Percentiles rank a stretch among this genome's conserved stretches.
Evolutionary conservation across 2,797 vertebrate genomes (phyloP).

Genomic region (Sphenodon punctatus): DNA sequence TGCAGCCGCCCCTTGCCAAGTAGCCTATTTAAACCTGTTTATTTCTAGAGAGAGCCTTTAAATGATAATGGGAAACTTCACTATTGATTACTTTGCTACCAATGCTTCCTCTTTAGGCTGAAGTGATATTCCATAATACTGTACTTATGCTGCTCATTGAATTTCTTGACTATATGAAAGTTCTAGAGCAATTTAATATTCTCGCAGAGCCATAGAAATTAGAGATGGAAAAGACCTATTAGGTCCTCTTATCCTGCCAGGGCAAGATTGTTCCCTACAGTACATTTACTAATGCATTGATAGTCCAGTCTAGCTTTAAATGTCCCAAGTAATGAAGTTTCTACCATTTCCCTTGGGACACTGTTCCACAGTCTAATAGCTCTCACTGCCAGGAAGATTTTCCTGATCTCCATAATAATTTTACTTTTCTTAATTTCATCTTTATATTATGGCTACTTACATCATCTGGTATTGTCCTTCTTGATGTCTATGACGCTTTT

Average conservation of each 20-base stretch:
- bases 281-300: background rate
- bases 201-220: slow-evolving; percentile 55
- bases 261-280: background rate
- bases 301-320: slow-evolving; percentile 25
- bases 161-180: slow-evolving; percentile 67
- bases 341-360: background rate
- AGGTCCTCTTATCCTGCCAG: slow-evolving; percentile 32
- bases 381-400: background rate
- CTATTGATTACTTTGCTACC: slow-evolving; percentile 74
- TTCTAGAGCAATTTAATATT: slow-evolving; percentile 72
- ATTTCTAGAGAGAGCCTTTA: slow-evolving; percentile 74
- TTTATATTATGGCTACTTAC: background rate
- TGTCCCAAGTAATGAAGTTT: background rate
- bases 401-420: background rate
- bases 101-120: slow-evolving; percentile 72
- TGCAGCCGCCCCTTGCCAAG: slow-evolving; percentile 58
- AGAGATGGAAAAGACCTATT: slow-evolving; percentile 48
- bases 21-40: slow-evolving; percentile 73
- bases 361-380: background rate
- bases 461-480: background rate
- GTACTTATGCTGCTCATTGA: slow-evolving; percentile 63
- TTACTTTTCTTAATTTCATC: slow-evolving; percentile 9
- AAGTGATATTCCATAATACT: slow-evolving; percentile 71
- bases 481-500: slow-evolving; percentile 7
- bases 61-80: slow-evolving; percentile 74